These are phyloP conservation scores for Azemiops feae DNA, from an alignment of 2,113 vertebrate species.

Conservation along the genomic window DNA sequence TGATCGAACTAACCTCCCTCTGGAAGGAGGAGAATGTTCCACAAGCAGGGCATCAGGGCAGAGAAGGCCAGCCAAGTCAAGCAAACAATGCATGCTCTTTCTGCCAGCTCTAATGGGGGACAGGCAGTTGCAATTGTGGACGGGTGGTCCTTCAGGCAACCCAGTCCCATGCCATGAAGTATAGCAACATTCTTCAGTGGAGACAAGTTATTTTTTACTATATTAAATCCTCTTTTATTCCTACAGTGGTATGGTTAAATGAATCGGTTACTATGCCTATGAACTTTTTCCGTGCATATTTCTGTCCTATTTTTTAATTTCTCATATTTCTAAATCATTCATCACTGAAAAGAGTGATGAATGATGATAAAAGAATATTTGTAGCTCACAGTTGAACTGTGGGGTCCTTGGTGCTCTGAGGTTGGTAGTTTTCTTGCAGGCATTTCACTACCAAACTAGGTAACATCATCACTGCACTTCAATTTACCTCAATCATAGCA, in stretches of 20 bases:
- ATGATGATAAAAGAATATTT: background rate
- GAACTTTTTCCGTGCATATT: background rate
- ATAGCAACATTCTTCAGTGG: background rate
- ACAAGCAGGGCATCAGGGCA: background rate
- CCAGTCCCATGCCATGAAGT: background rate
- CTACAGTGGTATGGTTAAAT: background rate
- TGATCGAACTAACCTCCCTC: too few species aligned
- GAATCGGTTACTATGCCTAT: background rate
- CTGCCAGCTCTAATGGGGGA: background rate
- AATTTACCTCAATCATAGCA: too few species aligned
- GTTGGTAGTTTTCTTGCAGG: too few species aligned
- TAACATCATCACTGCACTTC: too few species aligned
- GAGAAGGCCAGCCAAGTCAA: background rate
- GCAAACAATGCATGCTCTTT: background rate
- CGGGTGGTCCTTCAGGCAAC: background rate
- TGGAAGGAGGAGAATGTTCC: background rate
- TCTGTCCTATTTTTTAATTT: background rate
- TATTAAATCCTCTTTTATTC: background rate
- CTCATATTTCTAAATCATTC: background rate
- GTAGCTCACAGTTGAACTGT: background rate
- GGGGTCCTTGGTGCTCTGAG: too few species aligned
- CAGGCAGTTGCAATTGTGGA: background rate
- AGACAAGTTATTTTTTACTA: background rate
- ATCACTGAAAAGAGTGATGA: too few species aligned
- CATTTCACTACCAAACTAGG: too few species aligned